Evolutionary conservation across 2,113 vertebrate species (phyloP).

Genomic region (Promerops cafer): DNA sequence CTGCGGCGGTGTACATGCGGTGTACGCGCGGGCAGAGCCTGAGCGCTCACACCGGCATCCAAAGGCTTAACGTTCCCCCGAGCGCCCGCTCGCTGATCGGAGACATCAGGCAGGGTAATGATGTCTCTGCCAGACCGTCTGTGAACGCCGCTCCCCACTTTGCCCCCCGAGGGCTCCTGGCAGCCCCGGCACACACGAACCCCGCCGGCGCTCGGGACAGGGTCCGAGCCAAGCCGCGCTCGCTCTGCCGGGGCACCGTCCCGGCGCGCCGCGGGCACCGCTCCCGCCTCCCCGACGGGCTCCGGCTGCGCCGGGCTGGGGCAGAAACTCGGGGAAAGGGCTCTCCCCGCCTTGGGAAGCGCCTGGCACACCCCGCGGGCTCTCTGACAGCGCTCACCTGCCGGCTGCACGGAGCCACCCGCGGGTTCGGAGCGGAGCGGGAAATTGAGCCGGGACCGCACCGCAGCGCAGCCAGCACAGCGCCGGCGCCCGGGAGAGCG

Average conservation of each 20-base stretch:
- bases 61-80: neutral
- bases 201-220: neutral
- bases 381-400: neutral
- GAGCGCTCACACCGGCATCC: neutral
- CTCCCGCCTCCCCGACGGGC: neutral
- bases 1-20: neutral
- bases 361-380: neutral
- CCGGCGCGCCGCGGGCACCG: neutral
- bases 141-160: neutral
- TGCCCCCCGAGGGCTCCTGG: neutral
- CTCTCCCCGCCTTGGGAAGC: neutral
- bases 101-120: neutral
- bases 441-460: neutral
- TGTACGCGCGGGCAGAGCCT: neutral
- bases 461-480: neutral
- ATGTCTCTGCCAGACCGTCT: neutral
- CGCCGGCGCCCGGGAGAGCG: neutral
- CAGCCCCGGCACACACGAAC: neutral
- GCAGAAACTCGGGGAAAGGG: no score
- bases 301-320: no score
- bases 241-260: no score
- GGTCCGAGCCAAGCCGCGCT: no score
- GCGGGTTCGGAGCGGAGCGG: neutral
- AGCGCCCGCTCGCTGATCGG: neutral
- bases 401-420: neutral